Percentiles rank a stretch among this genome's conserved stretches.
Evolutionary conservation across 2,113 vertebrate genomes (phyloP).

Genomic region (Thymallus thymallus): DNA sequence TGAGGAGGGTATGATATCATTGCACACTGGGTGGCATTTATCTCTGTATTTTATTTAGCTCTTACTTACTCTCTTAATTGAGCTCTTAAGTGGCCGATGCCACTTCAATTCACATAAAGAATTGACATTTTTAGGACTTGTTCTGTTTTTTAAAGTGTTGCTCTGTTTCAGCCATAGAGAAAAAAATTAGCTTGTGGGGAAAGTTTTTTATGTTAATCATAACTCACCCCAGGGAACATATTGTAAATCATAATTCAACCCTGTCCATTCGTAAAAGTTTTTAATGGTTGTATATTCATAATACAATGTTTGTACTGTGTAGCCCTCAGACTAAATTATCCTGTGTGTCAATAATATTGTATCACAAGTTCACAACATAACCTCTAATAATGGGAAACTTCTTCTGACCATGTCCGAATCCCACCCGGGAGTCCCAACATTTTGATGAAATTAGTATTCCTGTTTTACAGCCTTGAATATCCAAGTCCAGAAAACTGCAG

Average conservation of each 20-base stretch:
- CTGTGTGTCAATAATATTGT: neutral
- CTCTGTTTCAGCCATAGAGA: conserved; percentile 28
- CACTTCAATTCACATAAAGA: conserved; percentile 36
- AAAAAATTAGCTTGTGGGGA: conserved; percentile 21
- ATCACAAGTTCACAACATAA: neutral
- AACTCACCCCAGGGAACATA: conserved; percentile 46
- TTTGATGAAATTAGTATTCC: conserved; percentile 13
- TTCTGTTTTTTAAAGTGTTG: conserved; percentile 25
- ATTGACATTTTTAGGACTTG: conserved; percentile 31
- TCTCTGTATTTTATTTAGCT: neutral
- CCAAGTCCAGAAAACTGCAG: conserved; percentile 45
- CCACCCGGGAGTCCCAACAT: conserved; percentile 6
- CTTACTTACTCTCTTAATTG: conserved; percentile 12
- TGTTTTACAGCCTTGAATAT: conserved; percentile 34
- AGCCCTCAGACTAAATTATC: neutral
- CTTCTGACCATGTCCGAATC: neutral
- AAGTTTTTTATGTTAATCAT: conserved; percentile 31
- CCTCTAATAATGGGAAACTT: neutral
- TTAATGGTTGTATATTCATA: conserved; percentile 44
- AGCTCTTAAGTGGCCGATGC: conserved; percentile 22
- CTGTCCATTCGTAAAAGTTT: conserved; percentile 48
- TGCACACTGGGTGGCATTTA: neutral
- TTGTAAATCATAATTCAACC: conserved; percentile 36
- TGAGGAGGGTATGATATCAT: neutral
- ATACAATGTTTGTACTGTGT: neutral